phyloP scores from a whole-genome alignment of 2,113 vertebrate genomes.

The Trichomycterus rosablanca region DNA sequence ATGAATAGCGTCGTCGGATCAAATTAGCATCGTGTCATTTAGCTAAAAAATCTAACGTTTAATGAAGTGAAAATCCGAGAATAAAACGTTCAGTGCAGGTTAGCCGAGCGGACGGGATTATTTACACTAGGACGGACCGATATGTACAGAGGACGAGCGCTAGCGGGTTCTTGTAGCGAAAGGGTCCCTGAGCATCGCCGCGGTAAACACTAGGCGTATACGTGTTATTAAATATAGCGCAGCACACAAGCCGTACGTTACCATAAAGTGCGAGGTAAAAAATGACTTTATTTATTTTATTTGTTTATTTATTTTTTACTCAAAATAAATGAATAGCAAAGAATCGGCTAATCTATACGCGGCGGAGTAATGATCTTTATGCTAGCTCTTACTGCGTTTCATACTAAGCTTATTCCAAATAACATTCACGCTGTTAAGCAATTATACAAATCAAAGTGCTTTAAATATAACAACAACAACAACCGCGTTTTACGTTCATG shows the following conservation, averaged over 20 bases:
- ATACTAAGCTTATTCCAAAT: slow-evolving; percentile 61
- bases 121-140: slow-evolving; percentile 54
- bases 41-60: not conserved
- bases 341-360: slow-evolving; percentile 55
- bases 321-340: slow-evolving; percentile 51
- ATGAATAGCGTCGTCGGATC: no score
- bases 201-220: slow-evolving; percentile 56
- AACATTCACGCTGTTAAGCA: slow-evolving; percentile 23
- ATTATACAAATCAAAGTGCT: slow-evolving; percentile 63
- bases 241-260: slow-evolving; percentile 54
- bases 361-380: slow-evolving; percentile 54
- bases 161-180: slow-evolving; percentile 4
- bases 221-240: slow-evolving; percentile 55
- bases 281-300: slow-evolving; percentile 53
- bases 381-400: slow-evolving; percentile 47
- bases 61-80: not conserved
- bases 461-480: slow-evolving; percentile 49
- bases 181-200: slow-evolving; percentile 70
- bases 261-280: slow-evolving; percentile 75
- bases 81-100: slow-evolving; percentile 26
- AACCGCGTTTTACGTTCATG: no score
- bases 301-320: slow-evolving; percentile 29
- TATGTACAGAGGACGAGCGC: slow-evolving; percentile 61
- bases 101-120: not conserved
- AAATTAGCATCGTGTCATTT: slow-evolving; percentile 1